phyloP scores from a whole-genome alignment of 1,140 invertebrate species.

The Linepithema humile region DNA sequence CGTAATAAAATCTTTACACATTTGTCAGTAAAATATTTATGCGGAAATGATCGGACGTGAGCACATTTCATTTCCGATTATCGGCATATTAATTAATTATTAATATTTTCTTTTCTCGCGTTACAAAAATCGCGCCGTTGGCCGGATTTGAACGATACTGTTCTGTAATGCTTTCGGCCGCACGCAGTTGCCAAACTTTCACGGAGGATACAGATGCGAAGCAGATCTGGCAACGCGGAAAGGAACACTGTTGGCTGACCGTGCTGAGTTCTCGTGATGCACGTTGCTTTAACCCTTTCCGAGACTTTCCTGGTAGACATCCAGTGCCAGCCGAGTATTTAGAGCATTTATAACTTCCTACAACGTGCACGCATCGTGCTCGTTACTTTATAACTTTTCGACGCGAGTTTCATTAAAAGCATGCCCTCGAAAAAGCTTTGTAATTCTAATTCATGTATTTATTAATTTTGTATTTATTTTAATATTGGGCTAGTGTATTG shows the following conservation, averaged over 20 bases:
- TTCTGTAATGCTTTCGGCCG: neutral
- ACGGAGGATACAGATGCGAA: constrained; percentile 4
- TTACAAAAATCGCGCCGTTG: neutral
- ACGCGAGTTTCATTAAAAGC: neutral
- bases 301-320: neutral
- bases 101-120: neutral
- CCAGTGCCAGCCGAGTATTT: neutral
- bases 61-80: neutral
- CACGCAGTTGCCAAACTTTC: neutral
- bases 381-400: neutral
- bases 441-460: neutral
- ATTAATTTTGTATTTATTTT: neutral
- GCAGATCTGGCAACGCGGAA: constrained; percentile 33
- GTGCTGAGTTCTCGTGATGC: constrained; percentile 28
- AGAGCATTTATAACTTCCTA: neutral
- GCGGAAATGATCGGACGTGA: neutral
- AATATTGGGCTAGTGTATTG: neutral
- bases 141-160: neutral
- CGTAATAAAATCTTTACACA: neutral
- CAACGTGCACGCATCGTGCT: neutral
- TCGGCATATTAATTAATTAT: neutral
- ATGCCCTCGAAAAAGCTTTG: neutral
- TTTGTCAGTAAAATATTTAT: neutral
- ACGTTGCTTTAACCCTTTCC: constrained; percentile 37
- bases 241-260: constrained; percentile 9